Percentiles rank a stretch among this genome's conserved stretches.
phyloP scores from a whole-genome alignment of 2,113 vertebrate species.

The Eclectus roratus region DNA sequence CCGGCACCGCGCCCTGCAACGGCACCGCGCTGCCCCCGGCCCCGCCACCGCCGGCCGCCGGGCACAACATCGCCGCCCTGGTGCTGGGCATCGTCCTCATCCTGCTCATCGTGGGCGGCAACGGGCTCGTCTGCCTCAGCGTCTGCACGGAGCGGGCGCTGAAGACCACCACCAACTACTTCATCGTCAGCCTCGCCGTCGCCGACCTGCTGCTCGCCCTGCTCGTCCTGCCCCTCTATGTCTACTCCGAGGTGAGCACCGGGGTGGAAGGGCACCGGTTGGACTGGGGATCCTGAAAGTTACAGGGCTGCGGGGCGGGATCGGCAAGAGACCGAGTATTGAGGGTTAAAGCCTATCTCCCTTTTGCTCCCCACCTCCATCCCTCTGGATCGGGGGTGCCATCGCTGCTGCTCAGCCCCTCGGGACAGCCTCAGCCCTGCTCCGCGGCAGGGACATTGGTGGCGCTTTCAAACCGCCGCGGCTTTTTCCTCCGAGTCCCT shows the following conservation, averaged over 20 bases:
- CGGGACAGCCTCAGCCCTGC: neutral
- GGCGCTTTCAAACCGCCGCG: neutral
- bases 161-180: slow-evolving; percentile 94
- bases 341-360: neutral
- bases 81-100: slow-evolving; percentile 86
- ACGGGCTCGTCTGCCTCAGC: slow-evolving; percentile 89
- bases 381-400: neutral
- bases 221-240: slow-evolving; percentile 90
- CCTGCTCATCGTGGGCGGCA: slow-evolving; percentile 81
- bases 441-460: too few species aligned
- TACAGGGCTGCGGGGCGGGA: neutral
- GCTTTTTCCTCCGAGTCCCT: neutral
- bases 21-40: neutral
- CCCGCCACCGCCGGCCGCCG: neutral
- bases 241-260: slow-evolving; percentile 88
- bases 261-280: neutral
- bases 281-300: neutral
- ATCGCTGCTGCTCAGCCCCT: neutral
- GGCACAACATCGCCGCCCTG: slow-evolving; percentile 76
- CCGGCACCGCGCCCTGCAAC: neutral
- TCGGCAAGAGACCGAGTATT: fast-evolving
- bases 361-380: neutral
- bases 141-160: slow-evolving; percentile 88
- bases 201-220: slow-evolving; percentile 89
- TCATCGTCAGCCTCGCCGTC: slow-evolving; percentile 91